A percentile compares a stretch with the other conserved stretches of the same genome.
Conservation (phyloP, 2,797 vertebrate species). For the Hirundo rustica region DNA sequence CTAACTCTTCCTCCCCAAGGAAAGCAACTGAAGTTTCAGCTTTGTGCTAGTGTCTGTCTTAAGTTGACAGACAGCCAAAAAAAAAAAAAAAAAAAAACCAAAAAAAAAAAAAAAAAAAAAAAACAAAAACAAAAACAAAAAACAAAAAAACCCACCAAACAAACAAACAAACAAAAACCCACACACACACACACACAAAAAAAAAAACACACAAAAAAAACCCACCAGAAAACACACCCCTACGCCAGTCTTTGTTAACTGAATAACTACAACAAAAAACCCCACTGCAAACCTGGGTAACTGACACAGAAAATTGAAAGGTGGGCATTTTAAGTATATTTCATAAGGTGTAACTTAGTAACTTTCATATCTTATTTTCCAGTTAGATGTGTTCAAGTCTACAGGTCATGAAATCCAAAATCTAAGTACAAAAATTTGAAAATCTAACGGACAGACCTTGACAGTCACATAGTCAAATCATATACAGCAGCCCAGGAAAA, state of each 20-base stretch:
- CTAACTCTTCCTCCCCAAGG: neutral
- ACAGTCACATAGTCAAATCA: constrained; percentile 44
- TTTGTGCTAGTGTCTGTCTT: neutral
- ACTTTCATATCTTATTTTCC: constrained; percentile 18
- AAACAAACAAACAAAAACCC: no score
- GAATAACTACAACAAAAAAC: neutral
- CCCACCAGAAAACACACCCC: no score
- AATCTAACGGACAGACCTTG: neutral
- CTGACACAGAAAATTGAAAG: neutral
- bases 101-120: no score
- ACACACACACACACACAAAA: no score
- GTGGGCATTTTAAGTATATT: neutral
- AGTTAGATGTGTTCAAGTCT: neutral
- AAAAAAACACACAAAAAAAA: neutral
- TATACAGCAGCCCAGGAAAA: constrained; percentile 36
- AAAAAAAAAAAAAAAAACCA: no score
- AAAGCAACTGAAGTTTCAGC: neutral
- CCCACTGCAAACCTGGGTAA: neutral
- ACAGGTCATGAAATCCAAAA: neutral
- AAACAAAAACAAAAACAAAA: no score
- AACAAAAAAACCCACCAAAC: no score
- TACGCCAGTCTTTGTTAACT: neutral
- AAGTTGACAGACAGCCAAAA: no score
- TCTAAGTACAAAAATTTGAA: constrained; percentile 23
- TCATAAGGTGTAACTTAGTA: neutral